These are phyloP conservation scores for Nymphicus hollandicus DNA, from an alignment of 2,113 vertebrate genomes.

Conservation along the genomic window DNA sequence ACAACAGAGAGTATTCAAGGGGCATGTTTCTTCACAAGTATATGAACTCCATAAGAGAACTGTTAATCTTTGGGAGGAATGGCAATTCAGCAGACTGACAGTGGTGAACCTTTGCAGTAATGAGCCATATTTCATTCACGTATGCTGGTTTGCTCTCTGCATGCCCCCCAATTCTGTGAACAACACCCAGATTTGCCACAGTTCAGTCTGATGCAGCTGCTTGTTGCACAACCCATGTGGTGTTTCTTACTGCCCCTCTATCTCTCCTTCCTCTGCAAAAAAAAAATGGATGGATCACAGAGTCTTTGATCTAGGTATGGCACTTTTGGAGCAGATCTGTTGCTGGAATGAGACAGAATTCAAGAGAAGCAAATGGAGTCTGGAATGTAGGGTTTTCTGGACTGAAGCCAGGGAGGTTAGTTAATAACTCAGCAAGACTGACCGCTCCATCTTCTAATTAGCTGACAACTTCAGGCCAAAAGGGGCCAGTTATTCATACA, in stretches of 20 bases:
- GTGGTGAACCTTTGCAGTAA: not conserved
- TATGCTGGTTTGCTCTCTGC: not conserved
- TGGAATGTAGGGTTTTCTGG: conserved; percentile 4
- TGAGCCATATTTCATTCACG: not conserved
- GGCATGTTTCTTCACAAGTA: not conserved
- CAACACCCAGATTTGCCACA: not conserved
- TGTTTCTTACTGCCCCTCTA: not conserved
- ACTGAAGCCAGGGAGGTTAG: conserved; percentile 3
- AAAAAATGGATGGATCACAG: not conserved
- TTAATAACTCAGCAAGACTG: not conserved
- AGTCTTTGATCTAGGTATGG: not conserved
- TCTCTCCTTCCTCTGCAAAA: not conserved
- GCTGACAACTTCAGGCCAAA: not conserved
- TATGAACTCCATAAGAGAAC: not conserved
- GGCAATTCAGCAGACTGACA: not conserved
- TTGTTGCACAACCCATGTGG: not conserved
- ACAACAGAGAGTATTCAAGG: not conserved
- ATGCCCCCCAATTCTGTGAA: not conserved
- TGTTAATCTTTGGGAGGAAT: not conserved
- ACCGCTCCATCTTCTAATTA: not conserved
- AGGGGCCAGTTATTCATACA: not conserved
- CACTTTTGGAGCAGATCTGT: not conserved
- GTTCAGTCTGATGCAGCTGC: not conserved
- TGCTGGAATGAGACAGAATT: not conserved
- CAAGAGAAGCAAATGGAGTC: conserved; percentile 16